phyloP scores from a whole-genome alignment of 2,888 invertebrate species.

The Polydrusus tereticollis region DNA sequence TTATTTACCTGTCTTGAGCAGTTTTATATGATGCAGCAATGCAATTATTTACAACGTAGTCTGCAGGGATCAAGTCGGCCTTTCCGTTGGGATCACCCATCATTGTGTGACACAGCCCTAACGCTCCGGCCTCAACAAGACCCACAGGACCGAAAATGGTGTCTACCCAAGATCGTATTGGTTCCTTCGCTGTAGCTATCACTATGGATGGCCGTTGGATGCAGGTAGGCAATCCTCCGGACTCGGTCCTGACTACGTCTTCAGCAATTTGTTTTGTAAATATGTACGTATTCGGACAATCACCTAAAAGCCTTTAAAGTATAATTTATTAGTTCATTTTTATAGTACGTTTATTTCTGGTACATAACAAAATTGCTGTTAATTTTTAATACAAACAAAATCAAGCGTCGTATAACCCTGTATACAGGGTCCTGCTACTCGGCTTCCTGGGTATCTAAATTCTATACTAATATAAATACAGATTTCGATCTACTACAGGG shows the following conservation, averaged over 20 bases:
- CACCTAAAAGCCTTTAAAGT: conserved; percentile 65
- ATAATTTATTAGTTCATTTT: no score
- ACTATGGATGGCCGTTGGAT: conserved; percentile 79
- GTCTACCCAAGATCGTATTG: conserved; percentile 79
- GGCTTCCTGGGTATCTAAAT: no score
- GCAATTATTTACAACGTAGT: conserved; percentile 74
- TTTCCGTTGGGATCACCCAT: conserved; percentile 68
- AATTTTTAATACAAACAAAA: no score
- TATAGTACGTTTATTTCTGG: no score
- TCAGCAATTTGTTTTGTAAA: conserved; percentile 82
- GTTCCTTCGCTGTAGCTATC: conserved; percentile 71
- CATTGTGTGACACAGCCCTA: conserved; percentile 73
- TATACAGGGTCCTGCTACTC: no score
- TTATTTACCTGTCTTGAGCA: conserved; percentile 39
- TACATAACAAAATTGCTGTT: no score
- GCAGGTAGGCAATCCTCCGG: conserved; percentile 72
- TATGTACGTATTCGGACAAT: conserved; percentile 80
- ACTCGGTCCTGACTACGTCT: conserved; percentile 70
- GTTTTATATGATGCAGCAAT: conserved; percentile 66
- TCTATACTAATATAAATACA: no score
- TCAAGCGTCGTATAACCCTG: no score
- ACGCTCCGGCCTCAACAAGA: conserved; percentile 64
- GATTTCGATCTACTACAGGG: no score
- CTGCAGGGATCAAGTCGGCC: conserved; percentile 78
- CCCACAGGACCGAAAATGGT: conserved; percentile 81